Evolutionary conservation across 2,113 vertebrate species (phyloP).

Genomic region (Periophthalmus modestus): DNA sequence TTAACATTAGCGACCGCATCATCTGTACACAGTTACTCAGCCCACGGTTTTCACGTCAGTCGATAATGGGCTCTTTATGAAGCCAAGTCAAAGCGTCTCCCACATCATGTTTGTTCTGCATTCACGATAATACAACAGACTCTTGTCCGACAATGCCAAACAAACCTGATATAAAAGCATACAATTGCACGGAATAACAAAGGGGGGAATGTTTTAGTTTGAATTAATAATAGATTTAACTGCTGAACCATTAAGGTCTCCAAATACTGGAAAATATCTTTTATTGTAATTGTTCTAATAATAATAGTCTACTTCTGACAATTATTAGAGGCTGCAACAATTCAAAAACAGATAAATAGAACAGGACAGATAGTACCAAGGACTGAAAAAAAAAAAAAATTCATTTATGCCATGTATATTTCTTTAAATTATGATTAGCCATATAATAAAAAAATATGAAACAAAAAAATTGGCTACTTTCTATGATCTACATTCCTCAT

Average conservation of each 20-base stretch:
- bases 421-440: not conserved
- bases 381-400: not conserved
- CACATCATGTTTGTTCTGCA: constrained; percentile 43
- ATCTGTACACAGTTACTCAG: constrained; percentile 42
- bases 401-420: too few relatives aligned
- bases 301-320: too few relatives aligned
- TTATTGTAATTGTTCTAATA: not conserved
- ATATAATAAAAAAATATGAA: too few relatives aligned
- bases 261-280: not conserved
- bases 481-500: too few relatives aligned
- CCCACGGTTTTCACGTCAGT: constrained; percentile 35
- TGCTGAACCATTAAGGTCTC: not conserved
- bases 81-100: constrained; percentile 48
- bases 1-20: constrained; percentile 9
- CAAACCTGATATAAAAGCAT: constrained; percentile 10
- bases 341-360: not conserved
- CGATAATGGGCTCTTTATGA: constrained; percentile 66
- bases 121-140: constrained; percentile 41
- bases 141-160: constrained; percentile 37
- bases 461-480: too few relatives aligned
- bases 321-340: not conserved
- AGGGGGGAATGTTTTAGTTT: not conserved
- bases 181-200: constrained; percentile 1
- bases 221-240: not conserved
- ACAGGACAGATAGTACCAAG: not conserved